Evolutionary conservation across 2,113 vertebrate genomes (phyloP).

Genomic region (Oreochromis aureus): DNA sequence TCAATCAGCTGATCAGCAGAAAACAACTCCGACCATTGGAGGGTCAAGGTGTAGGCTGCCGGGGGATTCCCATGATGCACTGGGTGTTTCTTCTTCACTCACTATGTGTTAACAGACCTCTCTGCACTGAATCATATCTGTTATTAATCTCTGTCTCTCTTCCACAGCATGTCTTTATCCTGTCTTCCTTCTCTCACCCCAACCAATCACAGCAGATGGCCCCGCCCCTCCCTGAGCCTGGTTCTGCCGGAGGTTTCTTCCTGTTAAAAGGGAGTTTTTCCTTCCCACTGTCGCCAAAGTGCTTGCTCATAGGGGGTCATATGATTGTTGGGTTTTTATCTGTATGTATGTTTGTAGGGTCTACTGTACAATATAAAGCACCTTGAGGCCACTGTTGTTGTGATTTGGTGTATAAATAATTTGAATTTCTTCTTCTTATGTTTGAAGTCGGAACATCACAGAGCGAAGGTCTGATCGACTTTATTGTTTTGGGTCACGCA

Average conservation of each 20-base stretch:
- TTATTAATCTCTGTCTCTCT: not conserved
- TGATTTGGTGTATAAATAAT: not conserved
- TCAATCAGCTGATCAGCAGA: not conserved
- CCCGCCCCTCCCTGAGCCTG: no score
- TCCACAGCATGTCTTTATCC: not conserved
- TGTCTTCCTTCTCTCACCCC: not conserved
- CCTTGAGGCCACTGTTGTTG: not conserved
- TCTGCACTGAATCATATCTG: rapidly evolving
- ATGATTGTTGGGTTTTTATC: no score
- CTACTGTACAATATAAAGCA: not conserved
- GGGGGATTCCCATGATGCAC: not conserved
- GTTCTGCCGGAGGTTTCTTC: no score
- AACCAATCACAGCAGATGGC: not conserved
- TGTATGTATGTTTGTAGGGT: not conserved
- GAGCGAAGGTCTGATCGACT: not conserved
- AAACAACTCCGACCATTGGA: not conserved
- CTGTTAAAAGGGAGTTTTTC: no score
- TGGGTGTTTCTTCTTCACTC: not conserved
- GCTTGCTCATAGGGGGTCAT: no score
- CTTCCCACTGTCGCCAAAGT: no score
- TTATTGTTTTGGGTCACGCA: not conserved
- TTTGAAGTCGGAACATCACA: not conserved
- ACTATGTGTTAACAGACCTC: not conserved
- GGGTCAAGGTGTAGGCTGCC: not conserved
- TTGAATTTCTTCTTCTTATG: not conserved